Base-by-base conservation (phyloP, 1,140 invertebrate genomes). In the Lasioglossum baleicum region DNA sequence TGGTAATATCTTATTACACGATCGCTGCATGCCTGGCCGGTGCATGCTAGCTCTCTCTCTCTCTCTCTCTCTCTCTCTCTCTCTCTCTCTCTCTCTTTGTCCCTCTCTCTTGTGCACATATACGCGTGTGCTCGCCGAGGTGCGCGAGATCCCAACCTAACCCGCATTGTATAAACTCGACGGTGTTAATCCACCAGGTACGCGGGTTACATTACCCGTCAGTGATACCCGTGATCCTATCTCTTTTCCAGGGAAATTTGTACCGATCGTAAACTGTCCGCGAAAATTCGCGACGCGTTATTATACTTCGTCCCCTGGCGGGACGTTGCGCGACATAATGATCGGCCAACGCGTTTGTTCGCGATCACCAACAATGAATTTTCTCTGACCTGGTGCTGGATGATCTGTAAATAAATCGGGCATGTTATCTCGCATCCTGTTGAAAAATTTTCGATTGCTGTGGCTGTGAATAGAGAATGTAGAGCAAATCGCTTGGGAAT, bases 1-100 rank as follows among this genome's bases (percentile, higher is more conserved):
- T 87, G 68, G 82, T 82, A 87, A 87, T 87, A 87, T 87, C 86
- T 87, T 87, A 86, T 87, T 87, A 87, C 82, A 84, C 86, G 86
- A 87, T 87, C 86, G 80, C 79, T 65, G 84, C 67, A 67, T 83
- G 81, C 84, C 64, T 63, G 64, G 66, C 74, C 71, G 48, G 35
- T 77, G 67, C 53, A 80, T 76, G 71, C 71, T n/a, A 17, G 31
- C 56, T 48, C 44, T 48, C 44, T 48, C 44, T 44, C 44, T 44
- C 7, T 44, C 42, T 44, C 42, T 44, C 42, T 44, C 42, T 44
- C 42, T 44, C 42, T 10, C 42, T 44, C 44, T 48, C 44, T 35
- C 31, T 35, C 56, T 48, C 44, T 48, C 44, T 48, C 42, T 44
- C 42, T 44, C 7, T 44, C 42, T 44, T 7, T 44, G 0, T 44